These are phyloP conservation scores for Chouioia cunea DNA, from an alignment of 2,888 invertebrate species.

Conservation along the genomic window DNA sequence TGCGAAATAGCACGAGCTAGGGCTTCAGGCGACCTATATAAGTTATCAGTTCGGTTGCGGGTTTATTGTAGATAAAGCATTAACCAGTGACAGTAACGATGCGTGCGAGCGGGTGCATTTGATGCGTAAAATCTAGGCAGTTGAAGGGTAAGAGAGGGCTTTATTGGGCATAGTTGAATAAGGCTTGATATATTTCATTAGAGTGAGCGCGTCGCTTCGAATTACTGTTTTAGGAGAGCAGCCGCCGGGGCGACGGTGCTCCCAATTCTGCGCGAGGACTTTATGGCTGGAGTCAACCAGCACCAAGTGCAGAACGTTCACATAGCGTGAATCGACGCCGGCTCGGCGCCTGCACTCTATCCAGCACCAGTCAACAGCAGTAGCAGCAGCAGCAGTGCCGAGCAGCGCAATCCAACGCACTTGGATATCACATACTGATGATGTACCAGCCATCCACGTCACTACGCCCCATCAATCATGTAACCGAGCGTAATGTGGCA, in stretches of 20 bases:
- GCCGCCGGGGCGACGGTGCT: constrained; percentile 74
- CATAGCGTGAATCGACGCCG: constrained; percentile 55
- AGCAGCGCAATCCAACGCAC: neutral
- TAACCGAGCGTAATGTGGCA: neutral
- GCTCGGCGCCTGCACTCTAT: neutral
- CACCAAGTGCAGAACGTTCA: constrained; percentile 59
- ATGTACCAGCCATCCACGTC: constrained; percentile 20
- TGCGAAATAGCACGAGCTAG: too few species aligned
- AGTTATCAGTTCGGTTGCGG: too few species aligned
- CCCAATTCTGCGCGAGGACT: constrained; percentile 77
- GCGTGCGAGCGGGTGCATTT: neutral
- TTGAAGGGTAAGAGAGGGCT: neutral
- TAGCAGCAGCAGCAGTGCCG: neutral
- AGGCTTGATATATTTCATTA: constrained; percentile 43
- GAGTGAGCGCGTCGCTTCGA: constrained; percentile 47
- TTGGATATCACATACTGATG: neutral
- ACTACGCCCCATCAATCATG: too few species aligned
- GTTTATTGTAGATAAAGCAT: too few species aligned
- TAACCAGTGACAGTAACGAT: neutral
- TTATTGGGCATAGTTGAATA: constrained; percentile 12
- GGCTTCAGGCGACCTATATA: too few species aligned
- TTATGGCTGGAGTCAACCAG: constrained; percentile 74
- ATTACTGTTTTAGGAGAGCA: constrained; percentile 73
- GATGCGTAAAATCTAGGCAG: neutral
- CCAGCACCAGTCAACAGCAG: constrained; percentile 2